These are phyloP conservation scores for Rhagonycha fulva DNA, from an alignment of 2,888 invertebrate species.

Conservation along the genomic window DNA sequence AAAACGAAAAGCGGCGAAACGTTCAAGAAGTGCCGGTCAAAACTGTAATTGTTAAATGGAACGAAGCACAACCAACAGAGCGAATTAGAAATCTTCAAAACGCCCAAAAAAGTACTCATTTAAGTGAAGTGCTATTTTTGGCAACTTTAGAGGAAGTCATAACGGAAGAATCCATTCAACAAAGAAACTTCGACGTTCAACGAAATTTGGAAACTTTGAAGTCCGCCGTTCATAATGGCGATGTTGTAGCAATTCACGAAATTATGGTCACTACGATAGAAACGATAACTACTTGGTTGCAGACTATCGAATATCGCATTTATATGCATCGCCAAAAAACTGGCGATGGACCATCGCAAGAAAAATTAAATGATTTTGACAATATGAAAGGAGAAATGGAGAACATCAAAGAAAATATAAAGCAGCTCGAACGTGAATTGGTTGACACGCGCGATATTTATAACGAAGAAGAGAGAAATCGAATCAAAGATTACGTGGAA, in stretches of 20 bases:
- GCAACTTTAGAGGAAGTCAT: slow-evolving; percentile 63
- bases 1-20: slow-evolving; percentile 37
- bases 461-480: slow-evolving; percentile 53
- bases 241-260: slow-evolving; percentile 66
- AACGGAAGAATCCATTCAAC: slow-evolving; percentile 60
- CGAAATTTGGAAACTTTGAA: slow-evolving; percentile 63
- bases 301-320: slow-evolving; percentile 82
- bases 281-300: slow-evolving; percentile 81
- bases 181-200: slow-evolving; percentile 62
- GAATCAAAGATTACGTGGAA: slow-evolving; percentile 62
- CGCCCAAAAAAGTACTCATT: slow-evolving; percentile 58
- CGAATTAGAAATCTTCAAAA: slow-evolving; percentile 62
- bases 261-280: slow-evolving; percentile 77
- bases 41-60: slow-evolving; percentile 55
- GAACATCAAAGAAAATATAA: slow-evolving; percentile 69
- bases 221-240: slow-evolving; percentile 62
- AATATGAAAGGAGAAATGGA: slow-evolving; percentile 68
- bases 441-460: slow-evolving; percentile 56
- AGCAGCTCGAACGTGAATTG: slow-evolving; percentile 65
- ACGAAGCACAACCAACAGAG: slow-evolving; percentile 60
- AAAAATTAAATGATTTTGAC: slow-evolving; percentile 63
- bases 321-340: slow-evolving; percentile 64
- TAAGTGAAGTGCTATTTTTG: slow-evolving; percentile 66
- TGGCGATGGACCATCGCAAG: slow-evolving; percentile 63
- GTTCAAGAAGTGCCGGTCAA: slow-evolving; percentile 34